Conservation (phyloP, 2,888 invertebrate genomes). For the Octodonta nipae region DNA sequence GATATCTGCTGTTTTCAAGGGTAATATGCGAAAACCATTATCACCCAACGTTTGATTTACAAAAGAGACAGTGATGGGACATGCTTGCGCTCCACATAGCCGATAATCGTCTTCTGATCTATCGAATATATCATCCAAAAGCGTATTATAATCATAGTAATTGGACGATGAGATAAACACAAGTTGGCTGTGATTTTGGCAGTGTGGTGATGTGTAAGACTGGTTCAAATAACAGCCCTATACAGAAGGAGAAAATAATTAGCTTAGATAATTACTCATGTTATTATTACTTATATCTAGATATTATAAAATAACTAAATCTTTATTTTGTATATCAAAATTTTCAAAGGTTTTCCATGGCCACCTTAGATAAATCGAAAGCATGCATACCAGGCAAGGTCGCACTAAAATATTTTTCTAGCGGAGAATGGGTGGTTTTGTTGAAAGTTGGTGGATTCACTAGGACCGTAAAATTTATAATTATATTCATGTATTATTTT, state of each 20-base stretch:
- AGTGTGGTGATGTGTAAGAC: constrained; percentile 8
- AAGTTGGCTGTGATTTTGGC: constrained; percentile 12
- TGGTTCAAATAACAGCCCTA: constrained; percentile 12
- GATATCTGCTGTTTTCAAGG: constrained; percentile 30
- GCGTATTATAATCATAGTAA: constrained; percentile 24
- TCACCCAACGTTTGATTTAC: constrained; percentile 9
- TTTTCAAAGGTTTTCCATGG: too few relatives aligned
- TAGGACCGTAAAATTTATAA: too few relatives aligned
- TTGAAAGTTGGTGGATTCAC: too few relatives aligned
- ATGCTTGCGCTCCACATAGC: constrained; percentile 46
- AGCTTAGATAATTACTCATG: too few relatives aligned
- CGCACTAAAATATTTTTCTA: too few relatives aligned
- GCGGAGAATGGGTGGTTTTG: too few relatives aligned
- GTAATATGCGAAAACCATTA: constrained; percentile 19
- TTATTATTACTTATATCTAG: too few relatives aligned
- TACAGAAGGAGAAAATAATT: constrained; percentile 4
- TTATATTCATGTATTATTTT: too few relatives aligned
- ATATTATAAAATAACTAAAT: too few relatives aligned
- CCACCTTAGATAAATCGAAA: too few relatives aligned
- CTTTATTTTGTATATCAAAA: too few relatives aligned
- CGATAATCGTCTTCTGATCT: constrained; percentile 40
- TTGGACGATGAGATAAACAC: constrained; percentile 12
- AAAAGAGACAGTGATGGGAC: constrained; percentile 31
- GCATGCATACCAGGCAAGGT: too few relatives aligned
- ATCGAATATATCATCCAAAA: constrained; percentile 40